phyloP scores from a whole-genome alignment of 2,113 vertebrate genomes.

The Dicerorhinus sumatrensis region DNA sequence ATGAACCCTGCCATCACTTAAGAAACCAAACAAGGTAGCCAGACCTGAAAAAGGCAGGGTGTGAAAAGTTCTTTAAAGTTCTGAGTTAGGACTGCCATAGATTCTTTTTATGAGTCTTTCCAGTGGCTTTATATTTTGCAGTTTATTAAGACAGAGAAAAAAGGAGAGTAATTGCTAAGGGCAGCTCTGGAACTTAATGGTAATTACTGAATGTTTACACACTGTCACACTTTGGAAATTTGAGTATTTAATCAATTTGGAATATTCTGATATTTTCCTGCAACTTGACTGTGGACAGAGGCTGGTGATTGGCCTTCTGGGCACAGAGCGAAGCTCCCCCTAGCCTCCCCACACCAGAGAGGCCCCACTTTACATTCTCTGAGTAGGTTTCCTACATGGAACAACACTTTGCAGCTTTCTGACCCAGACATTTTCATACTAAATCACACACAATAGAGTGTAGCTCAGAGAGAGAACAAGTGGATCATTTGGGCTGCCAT shows the following conservation, averaged over 20 bases:
- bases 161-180: not conserved
- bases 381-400: not conserved
- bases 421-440: not conserved
- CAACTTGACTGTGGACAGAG: not conserved
- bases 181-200: not conserved
- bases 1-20: not conserved
- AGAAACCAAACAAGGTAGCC: not conserved
- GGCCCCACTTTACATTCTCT: not conserved
- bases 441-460: too few species aligned
- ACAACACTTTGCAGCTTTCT: not conserved
- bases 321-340: not conserved
- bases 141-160: constrained; percentile 4
- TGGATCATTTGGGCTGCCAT: not conserved
- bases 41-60: not conserved
- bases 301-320: not conserved
- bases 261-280: not conserved
- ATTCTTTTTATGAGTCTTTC: not conserved
- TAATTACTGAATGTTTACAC: too few species aligned
- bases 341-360: not conserved
- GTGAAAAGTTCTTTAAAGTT: not conserved
- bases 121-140: not conserved
- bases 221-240: not conserved
- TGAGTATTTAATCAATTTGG: not conserved
- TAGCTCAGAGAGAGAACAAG: not conserved
- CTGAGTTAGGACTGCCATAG: not conserved